Evolutionary conservation across 2,797 vertebrate species (phyloP), one percentile per base, ranked within the genome.

Genomic region (Hippopotamyrus pictus): DNA sequence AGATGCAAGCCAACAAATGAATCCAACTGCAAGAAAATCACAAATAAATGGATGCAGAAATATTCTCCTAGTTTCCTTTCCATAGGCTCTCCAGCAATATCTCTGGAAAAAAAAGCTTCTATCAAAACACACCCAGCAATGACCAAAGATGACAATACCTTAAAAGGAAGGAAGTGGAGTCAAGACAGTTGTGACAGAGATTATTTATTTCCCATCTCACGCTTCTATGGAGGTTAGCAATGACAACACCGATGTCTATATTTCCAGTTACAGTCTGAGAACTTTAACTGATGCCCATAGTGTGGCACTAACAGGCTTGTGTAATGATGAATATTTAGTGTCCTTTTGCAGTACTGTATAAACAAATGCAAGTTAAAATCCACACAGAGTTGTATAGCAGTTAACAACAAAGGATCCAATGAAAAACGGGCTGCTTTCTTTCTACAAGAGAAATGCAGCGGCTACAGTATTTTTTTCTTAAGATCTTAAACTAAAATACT

Each of bases 191-290:
- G 29, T 19, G 29, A 44, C 62, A 65, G 83, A 86, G 9, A 62
- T 88, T 86, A 62, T 88, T 86, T 89, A 86, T 86, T 89, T 86
- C 22, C 46, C 11, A 51, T 53, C 51, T 86, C 53, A 50, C 22
- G 53, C 54, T 62, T 86, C 83, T 86, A 86, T 33, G 46, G 59
- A 89, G 88, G 86, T 84, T 89, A 90, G 88, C 83, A 57, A 87
- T 41, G 44, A 89, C 86, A 53, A 87, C 88, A 69, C 22, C 25
- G 9, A 89, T 73, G 88, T 79, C 88, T 76, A 79, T n/a, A 53
- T 62, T 89, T 83, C 62, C 65, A 57, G 44, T 90, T 84, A 57
- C 88, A 89, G 86, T 83, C 85, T 88, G 7, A 69, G 85, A 53
- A 65, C 33, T 65, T 65, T 29, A 62, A 11, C 9, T 57, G 33